phyloP scores from a whole-genome alignment of 2,113 vertebrate species.

The Platichthys flesus region DNA sequence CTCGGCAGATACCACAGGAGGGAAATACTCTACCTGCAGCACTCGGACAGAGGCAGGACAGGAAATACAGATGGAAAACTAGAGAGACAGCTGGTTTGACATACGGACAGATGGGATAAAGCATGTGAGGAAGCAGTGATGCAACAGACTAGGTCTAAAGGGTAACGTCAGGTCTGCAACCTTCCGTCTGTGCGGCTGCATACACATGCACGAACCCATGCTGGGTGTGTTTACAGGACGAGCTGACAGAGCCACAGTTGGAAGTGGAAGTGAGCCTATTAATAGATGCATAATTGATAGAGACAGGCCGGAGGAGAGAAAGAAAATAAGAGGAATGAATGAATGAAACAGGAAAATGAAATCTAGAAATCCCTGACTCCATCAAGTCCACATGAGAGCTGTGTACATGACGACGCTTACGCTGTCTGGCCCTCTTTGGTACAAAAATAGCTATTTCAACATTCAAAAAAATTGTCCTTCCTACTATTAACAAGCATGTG shows the following conservation, averaged over 20 bases:
- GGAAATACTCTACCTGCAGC: constrained; percentile 42
- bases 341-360: too few relatives aligned
- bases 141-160: background rate
- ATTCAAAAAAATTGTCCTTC: too few relatives aligned
- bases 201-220: background rate
- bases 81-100: constrained; percentile 13
- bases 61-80: background rate
- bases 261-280: constrained; percentile 29
- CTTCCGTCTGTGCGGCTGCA: background rate
- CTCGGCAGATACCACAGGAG: constrained; percentile 26
- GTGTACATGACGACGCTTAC: too few relatives aligned
- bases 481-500: too few relatives aligned
- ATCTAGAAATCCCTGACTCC: too few relatives aligned
- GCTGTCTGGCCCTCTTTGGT: too few relatives aligned
- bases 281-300: constrained; percentile 37
- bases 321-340: background rate
- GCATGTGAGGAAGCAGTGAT: constrained; percentile 28
- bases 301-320: background rate
- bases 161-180: background rate
- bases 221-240: constrained; percentile 29
- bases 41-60: background rate
- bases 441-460: too few relatives aligned
- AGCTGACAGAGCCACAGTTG: background rate
- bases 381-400: too few relatives aligned
- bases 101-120: background rate